Conservation (phyloP, 1,140 invertebrate genomes). For the Drosophila simulans region DNA sequence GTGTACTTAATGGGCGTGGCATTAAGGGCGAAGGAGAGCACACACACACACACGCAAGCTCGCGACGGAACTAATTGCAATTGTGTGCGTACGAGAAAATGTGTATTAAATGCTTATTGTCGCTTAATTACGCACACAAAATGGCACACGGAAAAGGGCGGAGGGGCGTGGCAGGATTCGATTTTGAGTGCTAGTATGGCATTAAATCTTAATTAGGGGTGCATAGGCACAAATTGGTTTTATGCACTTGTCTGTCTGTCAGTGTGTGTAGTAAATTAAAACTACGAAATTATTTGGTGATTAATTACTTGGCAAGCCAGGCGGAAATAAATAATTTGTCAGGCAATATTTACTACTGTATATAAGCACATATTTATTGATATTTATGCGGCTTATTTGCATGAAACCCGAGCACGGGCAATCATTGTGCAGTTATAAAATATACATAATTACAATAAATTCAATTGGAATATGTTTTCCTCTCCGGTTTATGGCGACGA, state of each 20-base stretch:
- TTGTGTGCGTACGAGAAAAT: constrained; percentile 47
- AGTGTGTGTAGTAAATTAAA: constrained; percentile 70
- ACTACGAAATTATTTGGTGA: constrained; percentile 79
- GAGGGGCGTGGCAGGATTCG: constrained; percentile 19
- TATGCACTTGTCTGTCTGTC: constrained; percentile 29
- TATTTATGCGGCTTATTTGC: constrained; percentile 29
- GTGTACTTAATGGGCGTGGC: constrained; percentile 73
- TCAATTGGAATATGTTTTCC: constrained; percentile 54
- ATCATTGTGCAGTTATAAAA: constrained; percentile 40
- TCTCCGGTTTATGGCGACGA: background rate
- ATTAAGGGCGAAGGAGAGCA: constrained; percentile 59
- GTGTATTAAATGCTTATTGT: constrained; percentile 83
- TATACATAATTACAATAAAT: constrained; percentile 60
- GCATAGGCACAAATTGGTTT: constrained; percentile 53
- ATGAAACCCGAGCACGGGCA: constrained; percentile 5
- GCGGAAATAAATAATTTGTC: constrained; percentile 56
- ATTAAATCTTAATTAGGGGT: constrained; percentile 81
- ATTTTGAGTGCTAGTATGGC: constrained; percentile 38
- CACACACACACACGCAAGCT: constrained; percentile 1
- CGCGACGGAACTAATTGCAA: constrained; percentile 61
- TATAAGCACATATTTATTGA: constrained; percentile 25
- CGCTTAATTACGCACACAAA: constrained; percentile 75
- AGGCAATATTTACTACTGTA: constrained; percentile 47
- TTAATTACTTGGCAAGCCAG: constrained; percentile 61
- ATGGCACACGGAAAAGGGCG: constrained; percentile 43